A percentile compares a stretch with the other conserved stretches of the same genome.
Conservation (phyloP, 2,113 vertebrate species). For the Dissostichus mawsoni region DNA sequence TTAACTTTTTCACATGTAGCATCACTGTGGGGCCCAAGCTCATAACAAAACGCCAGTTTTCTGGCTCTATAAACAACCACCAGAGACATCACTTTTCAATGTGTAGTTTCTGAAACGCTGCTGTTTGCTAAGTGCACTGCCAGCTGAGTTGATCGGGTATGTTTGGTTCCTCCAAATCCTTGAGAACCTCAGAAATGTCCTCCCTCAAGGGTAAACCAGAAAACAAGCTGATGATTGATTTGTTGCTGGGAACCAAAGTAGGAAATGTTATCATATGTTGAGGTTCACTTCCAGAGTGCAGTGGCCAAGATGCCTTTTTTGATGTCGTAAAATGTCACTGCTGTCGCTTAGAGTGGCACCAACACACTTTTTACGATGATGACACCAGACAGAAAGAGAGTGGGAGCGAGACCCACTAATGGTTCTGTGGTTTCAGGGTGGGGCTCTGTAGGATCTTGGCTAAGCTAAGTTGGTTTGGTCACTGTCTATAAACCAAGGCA, state of each 20-base stretch:
- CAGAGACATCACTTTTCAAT: conserved; percentile 9
- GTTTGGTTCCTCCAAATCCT: conserved; percentile 34
- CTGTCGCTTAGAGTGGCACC: conserved; percentile 36
- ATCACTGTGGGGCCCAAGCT: conserved; percentile 32
- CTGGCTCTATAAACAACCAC: conserved; percentile 16
- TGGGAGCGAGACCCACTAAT: conserved; percentile 20
- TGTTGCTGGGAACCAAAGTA: conserved; percentile 13
- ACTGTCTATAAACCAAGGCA: conserved; percentile 55
- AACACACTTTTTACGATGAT: conserved; percentile 18
- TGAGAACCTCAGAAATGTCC: background rate
- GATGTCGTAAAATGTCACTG: conserved; percentile 27
- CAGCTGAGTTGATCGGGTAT: conserved; percentile 15
- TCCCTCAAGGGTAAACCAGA: conserved; percentile 14
- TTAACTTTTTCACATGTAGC: conserved; percentile 50
- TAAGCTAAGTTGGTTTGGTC: conserved; percentile 43
- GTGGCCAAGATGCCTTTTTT: conserved; percentile 36
- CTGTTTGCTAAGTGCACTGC: conserved; percentile 15
- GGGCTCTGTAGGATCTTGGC: conserved; percentile 57
- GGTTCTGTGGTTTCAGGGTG: conserved; percentile 60
- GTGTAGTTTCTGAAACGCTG: conserved; percentile 1
- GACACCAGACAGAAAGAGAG: conserved; percentile 30
- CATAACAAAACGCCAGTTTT: conserved; percentile 3
- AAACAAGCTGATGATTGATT: conserved; percentile 22
- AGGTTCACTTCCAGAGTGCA: conserved; percentile 24
- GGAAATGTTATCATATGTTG: conserved; percentile 19